Evolutionary conservation across 2,113 vertebrate genomes (phyloP).

Genomic region (Ochotona princeps): DNA sequence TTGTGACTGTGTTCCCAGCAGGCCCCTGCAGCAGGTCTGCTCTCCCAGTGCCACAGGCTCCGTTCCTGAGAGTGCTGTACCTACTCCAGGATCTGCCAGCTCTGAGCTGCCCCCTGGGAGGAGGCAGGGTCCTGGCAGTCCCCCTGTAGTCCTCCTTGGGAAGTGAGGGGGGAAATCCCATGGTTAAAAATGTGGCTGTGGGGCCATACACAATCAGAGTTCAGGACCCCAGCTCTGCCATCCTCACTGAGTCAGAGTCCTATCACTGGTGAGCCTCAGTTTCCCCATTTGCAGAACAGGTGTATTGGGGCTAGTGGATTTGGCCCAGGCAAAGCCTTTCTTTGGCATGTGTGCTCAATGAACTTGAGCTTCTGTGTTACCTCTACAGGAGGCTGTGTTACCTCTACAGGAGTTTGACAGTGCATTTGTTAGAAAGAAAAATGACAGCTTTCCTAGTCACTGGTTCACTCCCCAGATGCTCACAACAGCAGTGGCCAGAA

Average conservation of each 20-base stretch:
- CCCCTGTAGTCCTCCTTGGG: neutral
- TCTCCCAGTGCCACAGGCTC: neutral
- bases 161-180: neutral
- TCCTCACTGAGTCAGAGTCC: neutral
- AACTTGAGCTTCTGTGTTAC: neutral
- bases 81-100: neutral
- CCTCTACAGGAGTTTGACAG: neutral
- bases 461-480: too few relatives aligned
- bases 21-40: conserved; percentile 56
- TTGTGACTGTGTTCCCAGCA: conserved; percentile 12
- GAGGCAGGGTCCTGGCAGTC: neutral
- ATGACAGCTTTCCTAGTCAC: too few relatives aligned
- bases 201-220: neutral
- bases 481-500: too few relatives aligned
- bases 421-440: too few relatives aligned
- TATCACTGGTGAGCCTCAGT: neutral
- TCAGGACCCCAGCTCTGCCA: neutral
- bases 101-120: conserved; percentile 8
- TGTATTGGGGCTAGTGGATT: neutral
- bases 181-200: neutral
- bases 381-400: neutral
- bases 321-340: neutral
- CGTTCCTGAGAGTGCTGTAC: neutral
- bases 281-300: neutral
- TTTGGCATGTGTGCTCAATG: neutral